Evolutionary conservation across 2,113 vertebrate genomes (phyloP), one percentile per base, ranked within the genome.

Genomic region (Tragelaphus strepsiceros): DNA sequence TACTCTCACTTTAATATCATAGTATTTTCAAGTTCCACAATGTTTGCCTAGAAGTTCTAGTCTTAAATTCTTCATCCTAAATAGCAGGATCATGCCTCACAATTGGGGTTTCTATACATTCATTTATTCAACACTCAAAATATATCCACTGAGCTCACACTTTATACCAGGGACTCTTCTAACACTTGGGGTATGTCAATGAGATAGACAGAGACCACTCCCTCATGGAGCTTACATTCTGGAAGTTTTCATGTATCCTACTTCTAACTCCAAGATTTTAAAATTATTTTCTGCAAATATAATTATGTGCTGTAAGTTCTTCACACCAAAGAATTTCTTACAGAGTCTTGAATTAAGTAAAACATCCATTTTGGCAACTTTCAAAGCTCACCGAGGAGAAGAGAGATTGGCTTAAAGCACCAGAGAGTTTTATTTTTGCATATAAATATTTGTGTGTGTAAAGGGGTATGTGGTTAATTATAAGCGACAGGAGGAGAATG

Each of bases 391-490:
- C 94, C 46, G 92, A 97, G 88, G 84, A 97, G 96, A 98, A 98
- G 91, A 12, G 19, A 98, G 97, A 97, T 96, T 98, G 90, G 88
- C 97, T 98, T 98, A 97, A 98, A 98, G 78, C 95, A 98, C 87
- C 26, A 94, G 96, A 95, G 98, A 98, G 94, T 96, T 98, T 99
- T 98, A 96, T 98, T 97, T 98, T 98, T 97, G 91, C 98, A 92
- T 97, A 99, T 99, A 98, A 99, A 99, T 99, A 99, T 99, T 99
- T 99, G 98, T 99, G 96, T 98, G 98, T 99, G 98, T 97, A 99
- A 98, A 99, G 97, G 95, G 92, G 6, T 87, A 35, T 97, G 86
- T 97, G 87, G 98, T 98, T 99, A 98, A 99, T 99, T 98, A 98
- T 98, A 98, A 98, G 98, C 90, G 90, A 98, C 96, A 67, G 98